Evolutionary conservation across 2,797 vertebrate species (phyloP), one percentile per base, ranked within the genome.

Genomic region (Nothura maculosa): DNA sequence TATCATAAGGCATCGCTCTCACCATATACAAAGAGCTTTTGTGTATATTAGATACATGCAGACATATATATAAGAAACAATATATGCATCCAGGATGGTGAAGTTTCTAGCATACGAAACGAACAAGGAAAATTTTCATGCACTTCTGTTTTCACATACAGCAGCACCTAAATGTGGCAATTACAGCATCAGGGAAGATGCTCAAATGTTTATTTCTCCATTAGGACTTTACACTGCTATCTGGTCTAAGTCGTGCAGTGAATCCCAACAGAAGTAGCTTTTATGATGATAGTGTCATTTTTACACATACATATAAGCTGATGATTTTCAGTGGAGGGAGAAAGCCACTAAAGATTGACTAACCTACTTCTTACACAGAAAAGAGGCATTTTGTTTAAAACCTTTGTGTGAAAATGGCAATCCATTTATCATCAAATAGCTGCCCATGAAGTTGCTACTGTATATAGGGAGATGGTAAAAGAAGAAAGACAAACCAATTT

Each of bases 141-240:
- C 83, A 57, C 47, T 92, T 93, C 64, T 96, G 85, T 94, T 97
- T 94, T 89, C 92, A 91, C 57, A 74, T 93, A 92, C 21, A 91
- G 81, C 64, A 92, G 45, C 73, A 92, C 61, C 88, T 91, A 92
- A 94, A 87, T 83, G 82, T 83, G 48, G 61, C 93, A 93, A 95
- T 96, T 95, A 94, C 2, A 10, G 60, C 73, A 89, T 89, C 76
- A 80, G 81, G 45, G 89, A 94, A 89, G 85, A 89, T 85, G 76
- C 61, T 96, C 58, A 80, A 45, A 94, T 96, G 90, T 95, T 97
- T 96, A 75, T 96, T 92, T 94, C 92, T 94, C 90, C 92, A 92
- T 93, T 94, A 97, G 84, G 90, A 92, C 87, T 89, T 90, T 88
- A 87, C 66, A 66, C 38, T 77, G 50, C 76, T 94, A 45, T 96